phyloP scores from a whole-genome alignment of 2,888 invertebrate species.

The Anticlea derivata region DNA sequence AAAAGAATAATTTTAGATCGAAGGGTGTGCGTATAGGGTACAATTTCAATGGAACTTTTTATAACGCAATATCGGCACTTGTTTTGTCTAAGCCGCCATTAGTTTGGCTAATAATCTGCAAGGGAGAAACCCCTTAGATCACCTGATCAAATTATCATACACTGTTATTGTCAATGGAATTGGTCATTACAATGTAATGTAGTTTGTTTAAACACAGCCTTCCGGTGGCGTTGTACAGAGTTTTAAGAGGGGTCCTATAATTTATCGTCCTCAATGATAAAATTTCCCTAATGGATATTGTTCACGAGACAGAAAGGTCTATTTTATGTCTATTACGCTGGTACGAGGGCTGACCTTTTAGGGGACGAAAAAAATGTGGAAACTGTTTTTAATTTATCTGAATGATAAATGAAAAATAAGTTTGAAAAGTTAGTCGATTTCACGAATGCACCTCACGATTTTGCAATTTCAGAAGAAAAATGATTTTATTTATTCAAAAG shows the following conservation, averaged over 20 bases:
- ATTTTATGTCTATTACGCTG: slow-evolving; percentile 54
- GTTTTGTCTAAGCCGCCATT: slow-evolving; percentile 72
- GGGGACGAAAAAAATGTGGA: slow-evolving; percentile 33
- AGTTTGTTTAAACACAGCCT: slow-evolving; percentile 77
- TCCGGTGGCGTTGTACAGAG: slow-evolving; percentile 52
- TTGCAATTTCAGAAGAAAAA: slow-evolving; percentile 32
- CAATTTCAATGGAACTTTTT: slow-evolving; percentile 68
- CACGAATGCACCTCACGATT: slow-evolving; percentile 30
- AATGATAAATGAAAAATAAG: slow-evolving; percentile 12
- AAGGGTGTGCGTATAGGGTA: slow-evolving; percentile 61
- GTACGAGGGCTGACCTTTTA: slow-evolving; percentile 31
- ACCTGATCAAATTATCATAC: slow-evolving; percentile 73
- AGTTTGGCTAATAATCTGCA: slow-evolving; percentile 65
- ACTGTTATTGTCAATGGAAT: slow-evolving; percentile 65
- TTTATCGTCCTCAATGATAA: slow-evolving; percentile 75
- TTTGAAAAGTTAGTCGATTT: slow-evolving; percentile 17
- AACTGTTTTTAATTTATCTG: slow-evolving; percentile 27
- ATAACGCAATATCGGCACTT: slow-evolving; percentile 63
- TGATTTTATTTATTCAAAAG: slow-evolving; percentile 32
- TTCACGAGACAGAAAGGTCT: slow-evolving; percentile 63
- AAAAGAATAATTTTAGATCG: slow-evolving; percentile 65
- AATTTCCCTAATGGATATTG: slow-evolving; percentile 73
- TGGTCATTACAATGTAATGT: slow-evolving; percentile 73
- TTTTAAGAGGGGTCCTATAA: slow-evolving; percentile 62
- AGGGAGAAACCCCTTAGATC: slow-evolving; percentile 52